Conservation (phyloP, 2,113 vertebrate genomes). For the Ciconia stormi region DNA sequence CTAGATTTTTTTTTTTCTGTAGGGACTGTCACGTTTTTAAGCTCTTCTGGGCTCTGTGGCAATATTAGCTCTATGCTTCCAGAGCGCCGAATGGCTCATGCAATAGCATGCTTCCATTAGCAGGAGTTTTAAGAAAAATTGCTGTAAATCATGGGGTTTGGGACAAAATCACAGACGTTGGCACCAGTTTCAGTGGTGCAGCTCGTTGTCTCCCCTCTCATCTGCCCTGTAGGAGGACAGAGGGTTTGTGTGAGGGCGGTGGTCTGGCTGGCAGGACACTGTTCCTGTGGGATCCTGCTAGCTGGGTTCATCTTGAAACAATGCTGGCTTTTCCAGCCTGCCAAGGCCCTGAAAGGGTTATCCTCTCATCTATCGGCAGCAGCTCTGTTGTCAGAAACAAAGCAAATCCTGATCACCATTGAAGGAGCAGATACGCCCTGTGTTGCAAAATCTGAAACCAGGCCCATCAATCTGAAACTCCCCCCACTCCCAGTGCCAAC, state of each 20-base stretch:
- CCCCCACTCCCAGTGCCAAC: conserved; percentile 13
- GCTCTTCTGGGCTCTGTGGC: background rate
- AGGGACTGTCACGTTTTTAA: background rate
- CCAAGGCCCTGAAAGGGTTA: background rate
- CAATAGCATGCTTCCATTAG: background rate
- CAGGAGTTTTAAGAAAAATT: background rate
- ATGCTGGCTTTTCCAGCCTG: background rate
- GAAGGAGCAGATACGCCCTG: conserved; percentile 7
- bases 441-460: conserved; percentile 44
- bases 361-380: background rate
- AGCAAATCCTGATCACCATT: background rate
- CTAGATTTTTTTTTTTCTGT: background rate
- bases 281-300: background rate
- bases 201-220: background rate
- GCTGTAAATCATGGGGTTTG: background rate
- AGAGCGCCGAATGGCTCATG: background rate
- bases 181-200: background rate
- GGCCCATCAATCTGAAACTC: conserved; percentile 39
- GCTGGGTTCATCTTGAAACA: background rate
- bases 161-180: background rate
- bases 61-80: background rate
- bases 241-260: background rate
- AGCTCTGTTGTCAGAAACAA: background rate
- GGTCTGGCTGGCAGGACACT: background rate
- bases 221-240: background rate